Percentiles rank a stretch among this genome's conserved stretches.
Conservation (phyloP, 2,797 vertebrate species). For the Neostethus bicornis region DNA sequence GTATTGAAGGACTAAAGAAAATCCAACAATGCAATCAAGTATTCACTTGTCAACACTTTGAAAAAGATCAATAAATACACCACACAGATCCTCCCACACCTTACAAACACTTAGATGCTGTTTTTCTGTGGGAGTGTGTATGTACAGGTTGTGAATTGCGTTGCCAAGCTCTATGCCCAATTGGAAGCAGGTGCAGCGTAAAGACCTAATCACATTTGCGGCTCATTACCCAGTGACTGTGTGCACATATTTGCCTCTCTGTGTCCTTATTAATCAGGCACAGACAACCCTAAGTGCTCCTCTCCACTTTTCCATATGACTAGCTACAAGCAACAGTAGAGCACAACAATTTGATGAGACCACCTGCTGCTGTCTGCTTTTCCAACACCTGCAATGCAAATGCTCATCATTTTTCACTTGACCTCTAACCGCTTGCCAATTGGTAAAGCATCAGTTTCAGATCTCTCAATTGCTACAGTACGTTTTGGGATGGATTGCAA, state of each 20-base stretch:
- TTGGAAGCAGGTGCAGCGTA: slow-evolving; percentile 81
- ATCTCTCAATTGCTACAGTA: slow-evolving; percentile 10
- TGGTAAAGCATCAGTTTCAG: slow-evolving; percentile 42
- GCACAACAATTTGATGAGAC: slow-evolving; percentile 74
- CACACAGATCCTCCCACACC: slow-evolving; percentile 20
- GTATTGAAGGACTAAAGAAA: slow-evolving; percentile 41
- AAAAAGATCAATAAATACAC: slow-evolving; percentile 38
- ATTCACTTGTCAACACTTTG: slow-evolving; percentile 57
- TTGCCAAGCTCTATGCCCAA: slow-evolving; percentile 72
- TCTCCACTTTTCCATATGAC: slow-evolving; percentile 81
- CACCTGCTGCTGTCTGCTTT: slow-evolving; percentile 70
- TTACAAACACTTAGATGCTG: slow-evolving; percentile 53
- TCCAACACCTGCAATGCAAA: slow-evolving; percentile 69
- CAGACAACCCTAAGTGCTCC: slow-evolving; percentile 77
- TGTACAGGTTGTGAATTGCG: slow-evolving; percentile 52
- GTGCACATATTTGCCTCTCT: slow-evolving; percentile 82
- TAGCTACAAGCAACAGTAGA: slow-evolving; percentile 77
- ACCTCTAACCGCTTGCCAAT: slow-evolving; percentile 65
- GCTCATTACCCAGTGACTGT: slow-evolving; percentile 79
- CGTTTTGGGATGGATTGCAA: slow-evolving; percentile 7
- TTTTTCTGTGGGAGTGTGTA: slow-evolving; percentile 52
- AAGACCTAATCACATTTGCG: slow-evolving; percentile 81
- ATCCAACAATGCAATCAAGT: slow-evolving; percentile 54
- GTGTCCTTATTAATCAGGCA: slow-evolving; percentile 80
- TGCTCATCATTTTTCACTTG: slow-evolving; percentile 68